A percentile compares a stretch with the other conserved stretches of the same genome.
These are phyloP conservation scores for Lasioglossum lativentre DNA, from an alignment of 2,888 invertebrate species.

Conservation along the genomic window DNA sequence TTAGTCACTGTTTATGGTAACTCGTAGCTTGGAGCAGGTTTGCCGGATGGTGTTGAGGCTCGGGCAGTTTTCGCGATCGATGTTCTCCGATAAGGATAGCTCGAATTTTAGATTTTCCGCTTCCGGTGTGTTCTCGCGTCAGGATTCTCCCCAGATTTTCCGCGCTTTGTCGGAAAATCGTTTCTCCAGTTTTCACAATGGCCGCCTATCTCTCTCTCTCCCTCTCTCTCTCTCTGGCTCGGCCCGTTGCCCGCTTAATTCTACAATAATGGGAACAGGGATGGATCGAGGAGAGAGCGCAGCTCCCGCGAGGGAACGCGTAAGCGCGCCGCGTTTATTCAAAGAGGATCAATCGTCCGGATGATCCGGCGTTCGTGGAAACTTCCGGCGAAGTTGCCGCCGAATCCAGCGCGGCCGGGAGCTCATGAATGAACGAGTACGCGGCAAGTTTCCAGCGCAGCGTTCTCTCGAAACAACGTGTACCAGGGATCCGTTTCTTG, in stretches of 20 bases:
- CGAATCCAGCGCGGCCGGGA: conserved; percentile 60
- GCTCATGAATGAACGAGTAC: conserved; percentile 78
- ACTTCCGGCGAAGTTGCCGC: conserved; percentile 68
- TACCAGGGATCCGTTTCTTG: conserved; percentile 66
- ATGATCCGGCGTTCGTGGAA: conserved; percentile 65
- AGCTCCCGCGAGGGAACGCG: conserved; percentile 26
- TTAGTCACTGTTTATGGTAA: not conserved
- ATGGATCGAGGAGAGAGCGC: conserved; percentile 9
- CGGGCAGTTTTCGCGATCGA: not conserved
- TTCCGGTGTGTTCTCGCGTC: not conserved
- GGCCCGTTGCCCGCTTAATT: not conserved
- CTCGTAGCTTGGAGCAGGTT: not conserved
- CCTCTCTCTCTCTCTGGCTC: not conserved
- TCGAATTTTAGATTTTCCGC: not conserved
- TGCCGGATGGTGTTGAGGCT: not conserved
- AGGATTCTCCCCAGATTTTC: not conserved
- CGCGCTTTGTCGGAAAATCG: conserved; percentile 1
- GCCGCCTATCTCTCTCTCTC: not conserved
- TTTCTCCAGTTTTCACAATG: not conserved
- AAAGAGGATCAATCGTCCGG: conserved; percentile 68
- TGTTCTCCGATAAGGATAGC: not conserved
- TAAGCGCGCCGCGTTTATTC: conserved; percentile 55
- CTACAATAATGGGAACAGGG: not conserved
- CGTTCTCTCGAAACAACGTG: conserved; percentile 65
- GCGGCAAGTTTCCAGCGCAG: conserved; percentile 59